Base-by-base conservation (phyloP, 2,888 invertebrate species). In the Athalia rosae region DNA sequence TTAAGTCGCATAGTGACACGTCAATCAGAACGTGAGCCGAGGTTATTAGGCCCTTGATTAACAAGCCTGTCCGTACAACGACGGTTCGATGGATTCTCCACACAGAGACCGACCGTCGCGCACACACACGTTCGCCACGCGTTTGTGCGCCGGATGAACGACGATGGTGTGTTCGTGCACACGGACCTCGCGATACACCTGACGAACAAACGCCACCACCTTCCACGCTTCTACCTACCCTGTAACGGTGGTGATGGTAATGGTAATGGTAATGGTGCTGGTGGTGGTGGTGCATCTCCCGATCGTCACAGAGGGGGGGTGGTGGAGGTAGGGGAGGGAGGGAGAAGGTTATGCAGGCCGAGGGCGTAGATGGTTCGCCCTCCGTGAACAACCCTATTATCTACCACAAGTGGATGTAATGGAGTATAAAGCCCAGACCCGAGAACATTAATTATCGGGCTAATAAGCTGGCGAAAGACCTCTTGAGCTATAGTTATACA, bases 11-110 rank as follows among this genome's bases (percentile, higher is more conserved):
- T 84, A 87, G 74, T 62, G 87, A 87, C 86, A 87, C 85, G 88
- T 88, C 88, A 89, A 89, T 89, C 88, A 88, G 83, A 83, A 82
- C 82, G 82, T 83, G 85, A 88, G 87, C 87, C 84, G 81, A 87
- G 85, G 85, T 88, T 88, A 88, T 89, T 88, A 88, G 88, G 85
- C 85, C 86, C 88, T 87, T 87, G 87, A 87, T 89, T 88, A 86
- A 83, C 84, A 80, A 78, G 74, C 74, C 83, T 80, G 81, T 74
- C 74, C 74, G 47, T 74, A 48, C 15, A 47, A 28, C 41, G 61
- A 58, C 28, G 61, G 62, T 61, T 47, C 28, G 47, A 41, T 41
- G 5, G 61, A 59, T 74, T 47, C 74, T n/a, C n/a, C n/a, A n/a
- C n/a, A n/a, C n/a, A n/a, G n/a, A n/a, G n/a, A n/a, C n/a, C n/a